Percentiles rank a stretch among this genome's conserved stretches.
phyloP scores from a whole-genome alignment of 2,113 vertebrate species.

The Ploceus nigricollis region DNA sequence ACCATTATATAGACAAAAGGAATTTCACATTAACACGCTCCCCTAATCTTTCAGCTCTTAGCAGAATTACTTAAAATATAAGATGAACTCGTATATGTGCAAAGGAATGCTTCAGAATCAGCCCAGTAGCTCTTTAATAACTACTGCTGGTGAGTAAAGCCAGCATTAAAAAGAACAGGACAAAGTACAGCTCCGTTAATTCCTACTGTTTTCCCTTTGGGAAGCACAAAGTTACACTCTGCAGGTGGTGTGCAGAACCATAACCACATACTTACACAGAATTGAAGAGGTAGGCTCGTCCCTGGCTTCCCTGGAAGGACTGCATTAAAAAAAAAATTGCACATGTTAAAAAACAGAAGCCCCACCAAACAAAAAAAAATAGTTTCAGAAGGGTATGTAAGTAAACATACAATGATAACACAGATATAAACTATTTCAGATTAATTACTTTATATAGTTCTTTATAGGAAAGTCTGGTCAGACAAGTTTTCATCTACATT shows the following conservation, averaged over 20 bases:
- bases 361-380: not conserved
- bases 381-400: not conserved
- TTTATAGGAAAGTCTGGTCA: not conserved
- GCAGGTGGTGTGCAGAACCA: not conserved
- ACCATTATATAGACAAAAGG: not conserved
- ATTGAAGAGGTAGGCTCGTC: conserved; percentile 98
- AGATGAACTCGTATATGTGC: not conserved
- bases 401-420: not conserved
- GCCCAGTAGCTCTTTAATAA: not conserved
- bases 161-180: not conserved
- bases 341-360: not conserved
- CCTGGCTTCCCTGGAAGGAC: conserved; percentile 99
- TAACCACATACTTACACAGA: conserved; percentile 89
- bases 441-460: not conserved
- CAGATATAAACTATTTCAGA: not conserved
- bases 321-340: conserved; percentile 60
- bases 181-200: not conserved
- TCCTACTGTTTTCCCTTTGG: not conserved
- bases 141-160: not conserved
- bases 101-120: not conserved
- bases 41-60: not conserved
- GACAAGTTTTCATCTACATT: not conserved
- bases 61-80: not conserved
- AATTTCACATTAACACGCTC: not conserved
- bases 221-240: not conserved